phyloP scores from a whole-genome alignment of 2,888 invertebrate genomes.

The Zeuzera pyrina region DNA sequence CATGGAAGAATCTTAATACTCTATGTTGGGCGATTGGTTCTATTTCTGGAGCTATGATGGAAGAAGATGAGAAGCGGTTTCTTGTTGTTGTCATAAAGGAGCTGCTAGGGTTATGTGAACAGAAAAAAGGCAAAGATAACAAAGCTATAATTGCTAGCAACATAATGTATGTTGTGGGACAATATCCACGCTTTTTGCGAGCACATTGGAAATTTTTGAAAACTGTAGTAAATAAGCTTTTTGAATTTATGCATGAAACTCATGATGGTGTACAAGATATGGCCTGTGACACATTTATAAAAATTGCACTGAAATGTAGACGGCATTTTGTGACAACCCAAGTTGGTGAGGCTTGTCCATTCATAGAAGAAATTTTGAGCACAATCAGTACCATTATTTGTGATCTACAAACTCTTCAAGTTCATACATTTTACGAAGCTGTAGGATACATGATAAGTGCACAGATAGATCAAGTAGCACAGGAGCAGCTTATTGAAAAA shows the following conservation, averaged over 20 bases:
- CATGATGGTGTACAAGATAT: slow-evolving; percentile 99
- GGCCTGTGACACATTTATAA: slow-evolving; percentile 99
- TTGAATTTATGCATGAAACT: slow-evolving; percentile 99
- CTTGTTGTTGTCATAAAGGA: slow-evolving; percentile 99
- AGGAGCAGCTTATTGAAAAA: slow-evolving; percentile 96
- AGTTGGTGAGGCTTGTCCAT: slow-evolving; percentile 96
- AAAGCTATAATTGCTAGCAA: slow-evolving; percentile 99
- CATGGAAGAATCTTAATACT: slow-evolving; percentile 99
- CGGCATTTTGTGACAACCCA: slow-evolving; percentile 98
- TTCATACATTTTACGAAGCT: slow-evolving; percentile 99
- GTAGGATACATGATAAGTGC: slow-evolving; percentile 99
- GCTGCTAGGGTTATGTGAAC: slow-evolving; percentile 96
- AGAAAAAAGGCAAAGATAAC: slow-evolving; percentile 99
- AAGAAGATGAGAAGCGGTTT: slow-evolving; percentile 99
- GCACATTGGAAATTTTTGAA: slow-evolving; percentile 99
- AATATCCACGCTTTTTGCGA: slow-evolving; percentile 97
- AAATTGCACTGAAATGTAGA: slow-evolving; percentile 98
- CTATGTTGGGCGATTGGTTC: slow-evolving; percentile 99
- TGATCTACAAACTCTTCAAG: slow-evolving; percentile 98
- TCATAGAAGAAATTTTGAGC: slow-evolving; percentile 98
- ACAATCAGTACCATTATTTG: slow-evolving; percentile 98
- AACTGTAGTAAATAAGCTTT: slow-evolving; percentile 99
- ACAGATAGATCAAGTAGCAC: slow-evolving; percentile 90
- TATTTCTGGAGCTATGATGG: slow-evolving; percentile 98
- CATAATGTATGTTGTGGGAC: slow-evolving; percentile 99